Percentiles rank a stretch among this genome's conserved stretches.
These are phyloP conservation scores for Meteorus colon DNA, from an alignment of 2,888 invertebrate genomes.

Conservation along the genomic window DNA sequence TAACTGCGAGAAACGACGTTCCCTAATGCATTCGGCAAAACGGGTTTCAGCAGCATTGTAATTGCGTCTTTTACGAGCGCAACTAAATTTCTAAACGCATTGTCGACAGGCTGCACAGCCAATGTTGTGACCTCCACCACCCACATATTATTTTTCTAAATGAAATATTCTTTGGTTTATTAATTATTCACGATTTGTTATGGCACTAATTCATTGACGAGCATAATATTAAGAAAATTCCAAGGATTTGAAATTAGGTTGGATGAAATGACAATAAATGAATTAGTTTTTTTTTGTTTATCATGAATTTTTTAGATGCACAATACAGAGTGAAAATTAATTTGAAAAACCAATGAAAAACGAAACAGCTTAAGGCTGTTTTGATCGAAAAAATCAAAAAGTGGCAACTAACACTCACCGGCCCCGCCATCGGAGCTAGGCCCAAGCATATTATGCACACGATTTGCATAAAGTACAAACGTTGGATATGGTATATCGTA, in stretches of 20 bases:
- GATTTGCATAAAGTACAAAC: slow-evolving; percentile 93
- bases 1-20: slow-evolving; percentile 55
- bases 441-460: slow-evolving; percentile 95
- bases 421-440: slow-evolving; percentile 93
- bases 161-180: slow-evolving; percentile 50
- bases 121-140: slow-evolving; percentile 47
- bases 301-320: not conserved
- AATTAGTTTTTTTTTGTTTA: slow-evolving; percentile 14
- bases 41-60: slow-evolving; percentile 58
- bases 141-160: slow-evolving; percentile 18
- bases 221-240: not conserved
- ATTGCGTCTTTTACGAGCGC: slow-evolving; percentile 67
- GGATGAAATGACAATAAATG: not conserved
- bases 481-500: slow-evolving; percentile 97
- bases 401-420: slow-evolving; percentile 76
- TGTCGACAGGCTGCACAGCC: slow-evolving; percentile 25
- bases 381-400: not conserved
- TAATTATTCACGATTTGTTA: slow-evolving; percentile 59
- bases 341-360: slow-evolving; percentile 17
- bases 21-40: slow-evolving; percentile 53
- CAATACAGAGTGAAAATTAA: not conserved
- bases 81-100: slow-evolving; percentile 60
- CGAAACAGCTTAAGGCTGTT: no score
- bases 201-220: slow-evolving; percentile 39
- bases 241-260: not conserved